Evolutionary conservation across 2,113 vertebrate genomes (phyloP).

Genomic region (Cinclus mexicanus): DNA sequence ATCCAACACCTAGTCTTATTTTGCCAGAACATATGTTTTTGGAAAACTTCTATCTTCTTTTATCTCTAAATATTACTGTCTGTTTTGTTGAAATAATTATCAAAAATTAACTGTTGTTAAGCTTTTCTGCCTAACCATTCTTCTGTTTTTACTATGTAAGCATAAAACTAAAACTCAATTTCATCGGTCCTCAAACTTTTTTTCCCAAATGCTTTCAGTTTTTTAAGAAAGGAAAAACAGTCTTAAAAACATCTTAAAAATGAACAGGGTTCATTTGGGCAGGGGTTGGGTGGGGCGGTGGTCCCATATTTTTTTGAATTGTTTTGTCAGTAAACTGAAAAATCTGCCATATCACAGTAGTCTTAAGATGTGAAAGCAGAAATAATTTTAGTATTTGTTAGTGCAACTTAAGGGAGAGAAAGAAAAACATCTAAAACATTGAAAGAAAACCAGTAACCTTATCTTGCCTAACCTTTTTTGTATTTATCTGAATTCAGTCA

Average conservation of each 20-base stretch:
- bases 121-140: neutral
- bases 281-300: rapidly evolving
- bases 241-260: neutral
- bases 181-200: neutral
- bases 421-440: neutral
- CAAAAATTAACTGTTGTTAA: neutral
- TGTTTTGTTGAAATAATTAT: neutral
- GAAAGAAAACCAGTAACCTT: neutral
- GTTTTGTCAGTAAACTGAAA: neutral
- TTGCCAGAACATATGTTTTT: neutral
- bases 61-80: neutral
- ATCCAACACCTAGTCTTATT: neutral
- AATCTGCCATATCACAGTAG: neutral
- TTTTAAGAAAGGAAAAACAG: neutral
- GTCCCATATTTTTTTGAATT: neutral
- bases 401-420: neutral
- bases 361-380: neutral
- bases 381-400: neutral
- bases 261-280: rapidly evolving
- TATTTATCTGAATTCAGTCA: neutral
- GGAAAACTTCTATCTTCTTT: neutral
- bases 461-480: neutral
- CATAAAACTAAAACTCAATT: neutral
- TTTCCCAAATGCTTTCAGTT: neutral
- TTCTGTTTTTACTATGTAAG: neutral